Evolutionary conservation across 2,113 vertebrate species (phyloP).

Genomic region (Clarias gariepinus): DNA sequence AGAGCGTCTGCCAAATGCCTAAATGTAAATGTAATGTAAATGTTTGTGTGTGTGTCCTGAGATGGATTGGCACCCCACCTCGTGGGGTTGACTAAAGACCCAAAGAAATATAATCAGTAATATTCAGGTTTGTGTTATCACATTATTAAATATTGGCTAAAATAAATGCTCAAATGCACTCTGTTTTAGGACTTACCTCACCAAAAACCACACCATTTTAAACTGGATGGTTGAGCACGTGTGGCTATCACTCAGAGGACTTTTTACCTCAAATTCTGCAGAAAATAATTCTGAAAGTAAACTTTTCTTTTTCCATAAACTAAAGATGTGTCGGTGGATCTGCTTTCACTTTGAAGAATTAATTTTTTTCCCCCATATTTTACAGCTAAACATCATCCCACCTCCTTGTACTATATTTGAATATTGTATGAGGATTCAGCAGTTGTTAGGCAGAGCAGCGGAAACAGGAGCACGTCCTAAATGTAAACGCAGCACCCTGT

Average conservation of each 20-base stretch:
- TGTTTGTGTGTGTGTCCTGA: no score
- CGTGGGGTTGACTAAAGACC: no score
- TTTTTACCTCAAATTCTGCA: not conserved
- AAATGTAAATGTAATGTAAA: no score
- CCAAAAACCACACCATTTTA: not conserved
- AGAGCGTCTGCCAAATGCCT: no score
- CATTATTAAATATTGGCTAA: not conserved
- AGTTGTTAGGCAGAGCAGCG: not conserved
- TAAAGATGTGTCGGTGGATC: not conserved
- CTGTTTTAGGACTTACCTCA: not conserved
- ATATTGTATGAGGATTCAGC: slow-evolving; percentile 38
- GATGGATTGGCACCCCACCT: no score
- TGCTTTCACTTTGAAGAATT: not conserved
- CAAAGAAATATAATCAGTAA: not conserved
- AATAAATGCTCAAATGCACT: not conserved
- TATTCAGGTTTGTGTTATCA: not conserved
- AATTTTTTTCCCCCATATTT: not conserved
- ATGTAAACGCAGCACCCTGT: slow-evolving; percentile 13
- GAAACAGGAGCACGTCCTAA: not conserved
- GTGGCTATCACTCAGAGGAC: not conserved
- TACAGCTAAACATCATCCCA: not conserved
- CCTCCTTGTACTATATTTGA: slow-evolving; percentile 1
- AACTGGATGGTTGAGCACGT: not conserved
- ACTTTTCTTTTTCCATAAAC: not conserved
- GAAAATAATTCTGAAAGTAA: not conserved